phyloP scores from a whole-genome alignment of 2,888 invertebrate species.

The Listrodromus nycthemerus region DNA sequence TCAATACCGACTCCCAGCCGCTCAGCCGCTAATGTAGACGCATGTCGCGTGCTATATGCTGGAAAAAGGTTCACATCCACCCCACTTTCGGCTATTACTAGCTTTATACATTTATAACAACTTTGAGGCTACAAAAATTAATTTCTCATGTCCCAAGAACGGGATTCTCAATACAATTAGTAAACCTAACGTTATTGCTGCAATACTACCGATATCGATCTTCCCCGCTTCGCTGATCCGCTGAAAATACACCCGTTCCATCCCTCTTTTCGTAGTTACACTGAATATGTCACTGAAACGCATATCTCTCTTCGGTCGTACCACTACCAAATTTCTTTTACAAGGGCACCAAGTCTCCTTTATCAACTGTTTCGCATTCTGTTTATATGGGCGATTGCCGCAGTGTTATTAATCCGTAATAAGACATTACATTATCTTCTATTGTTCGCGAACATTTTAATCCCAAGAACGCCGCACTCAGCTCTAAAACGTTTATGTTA shows the following conservation, averaged over 20 bases:
- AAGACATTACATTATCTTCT: no score
- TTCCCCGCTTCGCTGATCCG: no score
- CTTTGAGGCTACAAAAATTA: conserved; percentile 45
- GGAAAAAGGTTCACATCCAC: conserved; percentile 54
- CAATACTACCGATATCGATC: no score
- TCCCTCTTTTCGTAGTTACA: no score
- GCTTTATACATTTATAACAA: conserved; percentile 51
- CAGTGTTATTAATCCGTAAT: no score
- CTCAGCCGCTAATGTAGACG: conserved; percentile 50
- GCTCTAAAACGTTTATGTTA: conserved; percentile 58
- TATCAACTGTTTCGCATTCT: conserved; percentile 47
- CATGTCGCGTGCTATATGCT: conserved; percentile 64
- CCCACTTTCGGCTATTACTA: conserved; percentile 39
- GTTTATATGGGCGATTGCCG: conserved; percentile 57
- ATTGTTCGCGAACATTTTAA: conserved; percentile 56
- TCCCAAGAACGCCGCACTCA: conserved; percentile 60
- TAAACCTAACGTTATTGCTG: no score
- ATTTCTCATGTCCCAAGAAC: background rate
- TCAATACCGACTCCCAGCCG: conserved; percentile 36
- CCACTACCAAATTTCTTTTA: conserved; percentile 59
- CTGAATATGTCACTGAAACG: conserved; percentile 51
- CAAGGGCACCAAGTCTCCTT: conserved; percentile 31
- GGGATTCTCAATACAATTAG: background rate
- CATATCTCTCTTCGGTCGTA: conserved; percentile 46
- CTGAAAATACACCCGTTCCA: no score